These are phyloP conservation scores for Chrosomus eos DNA, from an alignment of 2,797 vertebrate genomes.

Conservation along the genomic window DNA sequence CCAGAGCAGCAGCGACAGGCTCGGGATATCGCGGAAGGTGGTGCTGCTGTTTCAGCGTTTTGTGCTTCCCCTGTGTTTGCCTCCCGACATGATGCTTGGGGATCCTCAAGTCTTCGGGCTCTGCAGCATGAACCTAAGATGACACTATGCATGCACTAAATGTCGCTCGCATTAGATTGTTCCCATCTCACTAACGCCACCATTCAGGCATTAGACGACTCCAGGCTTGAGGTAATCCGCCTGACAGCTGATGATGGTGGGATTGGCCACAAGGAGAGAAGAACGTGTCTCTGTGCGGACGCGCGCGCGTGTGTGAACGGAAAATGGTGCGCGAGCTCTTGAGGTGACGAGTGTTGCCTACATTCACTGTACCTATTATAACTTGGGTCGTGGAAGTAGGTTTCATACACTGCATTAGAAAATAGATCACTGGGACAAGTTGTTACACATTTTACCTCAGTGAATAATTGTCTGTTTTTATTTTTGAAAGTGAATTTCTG, in stretches of 20 bases:
- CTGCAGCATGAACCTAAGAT: conserved; percentile 31
- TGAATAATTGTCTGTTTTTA: not conserved
- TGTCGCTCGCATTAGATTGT: not conserved
- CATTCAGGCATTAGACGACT: not conserved
- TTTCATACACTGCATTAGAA: not conserved
- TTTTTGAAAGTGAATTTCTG: not conserved
- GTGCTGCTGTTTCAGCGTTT: conserved; percentile 30
- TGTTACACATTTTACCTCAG: not conserved
- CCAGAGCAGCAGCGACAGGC: not conserved
- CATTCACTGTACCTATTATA: conserved; percentile 38
- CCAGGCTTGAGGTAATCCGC: conserved; percentile 40
- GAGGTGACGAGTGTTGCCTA: conserved; percentile 41
- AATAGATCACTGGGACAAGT: not conserved
- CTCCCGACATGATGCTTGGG: conserved; percentile 49
- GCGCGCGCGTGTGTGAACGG: conserved; percentile 7
- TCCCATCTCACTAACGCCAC: not conserved
- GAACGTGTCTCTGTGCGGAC: not conserved
- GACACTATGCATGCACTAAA: conserved; percentile 58
- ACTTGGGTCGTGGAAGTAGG: conserved; percentile 44
- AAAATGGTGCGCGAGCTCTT: conserved; percentile 44
- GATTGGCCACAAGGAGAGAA: conserved; percentile 21
- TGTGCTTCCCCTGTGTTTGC: conserved; percentile 34
- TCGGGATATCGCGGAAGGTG: conserved; percentile 19
- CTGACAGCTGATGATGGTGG: conserved; percentile 14
- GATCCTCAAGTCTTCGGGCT: not conserved